phyloP scores from a whole-genome alignment of 1,140 invertebrate genomes.

The Yoshiicerus persimilis region DNA sequence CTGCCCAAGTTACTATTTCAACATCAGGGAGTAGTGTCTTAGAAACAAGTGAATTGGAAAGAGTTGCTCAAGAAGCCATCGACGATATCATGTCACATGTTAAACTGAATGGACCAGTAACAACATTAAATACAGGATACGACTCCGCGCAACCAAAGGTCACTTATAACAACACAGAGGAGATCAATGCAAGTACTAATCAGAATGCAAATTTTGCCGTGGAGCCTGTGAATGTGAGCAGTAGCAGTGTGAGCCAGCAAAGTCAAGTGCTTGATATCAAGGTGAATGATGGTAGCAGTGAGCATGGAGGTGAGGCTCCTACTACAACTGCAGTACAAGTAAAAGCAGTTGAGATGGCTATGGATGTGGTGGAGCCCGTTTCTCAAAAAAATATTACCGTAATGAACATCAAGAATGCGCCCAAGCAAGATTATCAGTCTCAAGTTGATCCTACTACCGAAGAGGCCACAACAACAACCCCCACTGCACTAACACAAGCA shows the following conservation, averaged over 20 bases:
- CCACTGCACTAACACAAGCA: neutral
- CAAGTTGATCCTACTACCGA: neutral
- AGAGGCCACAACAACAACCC: neutral
- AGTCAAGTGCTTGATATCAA: neutral
- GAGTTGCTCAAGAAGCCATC: constrained; percentile 39
- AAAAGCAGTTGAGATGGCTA: constrained; percentile 9
- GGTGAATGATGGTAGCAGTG: constrained; percentile 4
- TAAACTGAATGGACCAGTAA: neutral
- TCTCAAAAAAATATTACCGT: constrained; percentile 36
- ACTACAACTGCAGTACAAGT: neutral
- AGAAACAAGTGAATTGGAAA: constrained; percentile 29
- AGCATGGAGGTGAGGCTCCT: neutral
- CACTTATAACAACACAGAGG: neutral
- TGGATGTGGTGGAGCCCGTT: constrained; percentile 22
- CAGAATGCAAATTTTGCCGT: neutral
- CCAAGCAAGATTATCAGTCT: neutral
- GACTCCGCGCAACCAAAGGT: neutral
- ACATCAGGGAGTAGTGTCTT: constrained; percentile 14
- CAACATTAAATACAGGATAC: neutral
- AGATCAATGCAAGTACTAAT: neutral
- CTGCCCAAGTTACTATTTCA: constrained; percentile 37
- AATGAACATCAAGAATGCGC: constrained; percentile 30
- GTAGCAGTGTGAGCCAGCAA: neutral
- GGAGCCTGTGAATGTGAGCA: neutral
- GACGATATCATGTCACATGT: constrained; percentile 38